These are phyloP conservation scores for Hirundichthys speculiger DNA, from an alignment of 2,113 vertebrate genomes.

Conservation along the genomic window DNA sequence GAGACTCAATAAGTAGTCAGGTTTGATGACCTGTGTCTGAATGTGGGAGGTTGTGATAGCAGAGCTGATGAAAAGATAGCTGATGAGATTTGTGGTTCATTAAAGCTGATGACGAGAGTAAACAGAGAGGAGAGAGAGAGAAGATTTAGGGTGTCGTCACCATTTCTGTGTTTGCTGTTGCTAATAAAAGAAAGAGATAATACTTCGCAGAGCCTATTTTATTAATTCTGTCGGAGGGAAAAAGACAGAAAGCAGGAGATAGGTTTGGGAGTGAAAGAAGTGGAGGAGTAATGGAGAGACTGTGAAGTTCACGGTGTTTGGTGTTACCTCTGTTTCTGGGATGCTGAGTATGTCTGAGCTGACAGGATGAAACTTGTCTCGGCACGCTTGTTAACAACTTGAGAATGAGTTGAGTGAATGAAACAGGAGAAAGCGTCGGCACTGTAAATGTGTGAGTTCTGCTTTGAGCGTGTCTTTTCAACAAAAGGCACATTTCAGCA, in stretches of 20 bases:
- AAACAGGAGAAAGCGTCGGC: background rate
- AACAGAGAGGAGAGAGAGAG: slow-evolving; percentile 32
- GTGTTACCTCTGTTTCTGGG: slow-evolving; percentile 36
- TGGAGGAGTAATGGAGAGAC: slow-evolving; percentile 33
- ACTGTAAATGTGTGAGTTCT: background rate
- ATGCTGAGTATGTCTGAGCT: slow-evolving; percentile 43
- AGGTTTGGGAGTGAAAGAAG: slow-evolving; percentile 14
- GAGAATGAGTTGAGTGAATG: slow-evolving; percentile 38
- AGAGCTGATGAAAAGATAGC: slow-evolving; percentile 65
- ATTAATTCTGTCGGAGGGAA: slow-evolving; percentile 54
- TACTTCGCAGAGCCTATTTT: slow-evolving; percentile 62
- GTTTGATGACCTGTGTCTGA: slow-evolving; percentile 38
- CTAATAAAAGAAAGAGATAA: slow-evolving; percentile 74
- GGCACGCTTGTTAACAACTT: slow-evolving; percentile 42
- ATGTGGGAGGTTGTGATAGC: slow-evolving; percentile 49
- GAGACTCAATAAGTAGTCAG: slow-evolving; percentile 9
- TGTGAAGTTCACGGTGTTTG: slow-evolving; percentile 34
- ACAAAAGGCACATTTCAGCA: slow-evolving; percentile 25
- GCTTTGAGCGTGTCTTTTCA: background rate
- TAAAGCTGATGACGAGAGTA: slow-evolving; percentile 68
- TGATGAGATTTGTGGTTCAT: slow-evolving; percentile 75
- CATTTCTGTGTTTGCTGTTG: slow-evolving; percentile 71
- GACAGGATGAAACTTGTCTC: slow-evolving; percentile 19
- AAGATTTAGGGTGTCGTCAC: slow-evolving; percentile 53
- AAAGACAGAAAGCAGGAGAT: slow-evolving; percentile 27